phyloP scores from a whole-genome alignment of 92 coral and sea anemone genomes.

The Palythoa caribaeorum region DNA sequence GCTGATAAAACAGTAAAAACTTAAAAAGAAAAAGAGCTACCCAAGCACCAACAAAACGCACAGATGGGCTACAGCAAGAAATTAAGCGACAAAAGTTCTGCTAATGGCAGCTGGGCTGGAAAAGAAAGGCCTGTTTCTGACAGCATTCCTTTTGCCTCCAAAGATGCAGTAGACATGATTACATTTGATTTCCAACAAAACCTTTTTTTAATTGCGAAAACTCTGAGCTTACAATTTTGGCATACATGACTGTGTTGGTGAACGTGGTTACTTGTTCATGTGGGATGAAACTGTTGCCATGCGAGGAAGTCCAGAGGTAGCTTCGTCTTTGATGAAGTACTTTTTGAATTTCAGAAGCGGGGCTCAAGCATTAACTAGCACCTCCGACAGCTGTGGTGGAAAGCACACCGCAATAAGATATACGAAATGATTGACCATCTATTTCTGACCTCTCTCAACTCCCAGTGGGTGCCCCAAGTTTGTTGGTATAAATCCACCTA shows the following conservation, averaged over 20 bases:
- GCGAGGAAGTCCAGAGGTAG: conserved; percentile 40
- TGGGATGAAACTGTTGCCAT: conserved; percentile 50
- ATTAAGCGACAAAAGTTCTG: conserved; percentile 27
- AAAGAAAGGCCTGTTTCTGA: neutral
- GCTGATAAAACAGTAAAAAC: neutral
- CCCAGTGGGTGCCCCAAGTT: no score
- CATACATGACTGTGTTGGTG: conserved; percentile 47
- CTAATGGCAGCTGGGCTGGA: conserved; percentile 44
- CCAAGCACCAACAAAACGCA: neutral
- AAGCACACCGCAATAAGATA: no score
- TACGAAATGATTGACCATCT: no score
- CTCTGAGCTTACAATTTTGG: conserved; percentile 58
- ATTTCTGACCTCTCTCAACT: no score
- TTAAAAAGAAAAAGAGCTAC: neutral
- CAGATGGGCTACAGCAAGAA: conserved; percentile 17
- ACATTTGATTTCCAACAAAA: conserved; percentile 53
- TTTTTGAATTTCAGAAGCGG: conserved; percentile 34
- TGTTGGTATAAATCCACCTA: no score
- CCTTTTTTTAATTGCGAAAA: conserved; percentile 34
- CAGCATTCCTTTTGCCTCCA: neutral
- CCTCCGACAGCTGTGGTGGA: conserved; percentile 46
- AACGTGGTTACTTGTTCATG: conserved; percentile 54
- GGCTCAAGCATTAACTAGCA: conserved; percentile 1
- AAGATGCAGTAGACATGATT: conserved; percentile 37
- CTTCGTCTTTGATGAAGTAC: conserved; percentile 31